Base-by-base conservation (phyloP, 2,888 invertebrate species). In the Kuschelorhynchus macadamiae region DNA sequence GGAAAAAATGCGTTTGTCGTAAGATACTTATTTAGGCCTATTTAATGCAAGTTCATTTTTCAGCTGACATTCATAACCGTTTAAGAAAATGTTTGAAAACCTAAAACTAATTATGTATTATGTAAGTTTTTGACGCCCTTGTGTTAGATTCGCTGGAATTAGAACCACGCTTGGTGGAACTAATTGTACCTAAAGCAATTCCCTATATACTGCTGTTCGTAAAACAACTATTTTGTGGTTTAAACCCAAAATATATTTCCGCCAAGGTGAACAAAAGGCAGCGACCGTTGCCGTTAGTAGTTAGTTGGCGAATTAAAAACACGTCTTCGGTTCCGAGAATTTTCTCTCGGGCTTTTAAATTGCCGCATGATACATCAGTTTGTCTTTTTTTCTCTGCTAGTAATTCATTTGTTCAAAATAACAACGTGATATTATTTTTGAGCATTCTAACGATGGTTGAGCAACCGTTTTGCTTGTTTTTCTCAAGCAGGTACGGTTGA, bases 301-400 rank as follows among this genome's bases (percentile, higher is more conserved):
- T 33, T 36, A 32, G 50, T 33, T 52, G 21, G 39, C 36, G 20
- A 30, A 47, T 47, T 18, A 52, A 52, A 52, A 52, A 52, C 52
- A 39, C n/a, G 52, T 52, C 36, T 52, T 33, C 36, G 21, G 20
- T 52, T 39, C 52, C 20, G 12, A 39, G 52, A 52, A 52, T 14
- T 52, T 20, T 21, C 20, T 52, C 14, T 46, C 33, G 17, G 18
- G 18, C 32, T 20, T 50, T 50, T 20, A 21, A 33, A 33, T 32
- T 14, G 39, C 52, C 39, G 52, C 52, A 52, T 39, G 52, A 39
- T 52, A 52, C 36, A 39, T 36, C 18, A 9, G 12, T 52, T 52
- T 52, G 11, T n/a, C 36, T 52, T 36, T 20, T 20, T 52, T 32
- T 25, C 9, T 32, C 18, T 20, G 4, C 5, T 1, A 9, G 11